Evolutionary conservation across 2,797 vertebrate genomes (phyloP).

Genomic region (Ceryle rudis): DNA sequence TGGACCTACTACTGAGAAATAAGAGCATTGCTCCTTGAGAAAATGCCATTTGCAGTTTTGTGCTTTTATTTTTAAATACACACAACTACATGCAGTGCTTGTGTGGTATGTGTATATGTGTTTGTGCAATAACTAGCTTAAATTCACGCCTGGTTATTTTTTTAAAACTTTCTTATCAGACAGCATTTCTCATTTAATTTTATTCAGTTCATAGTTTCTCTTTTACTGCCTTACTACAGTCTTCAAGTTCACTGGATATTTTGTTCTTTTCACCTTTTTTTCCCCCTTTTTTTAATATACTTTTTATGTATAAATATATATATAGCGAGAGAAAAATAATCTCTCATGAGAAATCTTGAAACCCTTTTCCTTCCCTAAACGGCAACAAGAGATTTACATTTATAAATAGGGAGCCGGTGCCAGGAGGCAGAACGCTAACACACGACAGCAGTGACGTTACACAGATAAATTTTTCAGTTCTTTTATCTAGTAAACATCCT

Average conservation of each 20-base stretch:
- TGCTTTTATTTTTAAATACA: not conserved
- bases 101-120: not conserved
- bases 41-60: not conserved
- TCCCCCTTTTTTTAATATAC: not conserved
- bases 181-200: conserved; percentile 9
- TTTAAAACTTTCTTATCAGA: conserved; percentile 3
- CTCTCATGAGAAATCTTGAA: not conserved
- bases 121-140: not conserved
- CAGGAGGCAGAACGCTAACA: conserved; percentile 60
- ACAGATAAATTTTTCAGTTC: conserved; percentile 81
- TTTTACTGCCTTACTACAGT: conserved; percentile 40
- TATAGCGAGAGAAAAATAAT: conserved; percentile 7
- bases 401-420: conserved; percentile 39
- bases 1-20: not conserved
- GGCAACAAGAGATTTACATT: conserved; percentile 51
- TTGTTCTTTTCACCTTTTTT: not conserved
- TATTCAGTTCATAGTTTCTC: conserved; percentile 37
- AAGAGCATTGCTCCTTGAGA: not conserved
- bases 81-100: rapidly evolving
- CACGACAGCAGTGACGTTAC: conserved; percentile 77
- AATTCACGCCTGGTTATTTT: not conserved
- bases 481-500: conserved; percentile 86
- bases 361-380: conserved; percentile 30
- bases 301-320: not conserved
- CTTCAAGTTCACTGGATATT: not conserved